Conservation (phyloP, 2,113 vertebrate species). For the Pseudorhombus dupliciocellatus region DNA sequence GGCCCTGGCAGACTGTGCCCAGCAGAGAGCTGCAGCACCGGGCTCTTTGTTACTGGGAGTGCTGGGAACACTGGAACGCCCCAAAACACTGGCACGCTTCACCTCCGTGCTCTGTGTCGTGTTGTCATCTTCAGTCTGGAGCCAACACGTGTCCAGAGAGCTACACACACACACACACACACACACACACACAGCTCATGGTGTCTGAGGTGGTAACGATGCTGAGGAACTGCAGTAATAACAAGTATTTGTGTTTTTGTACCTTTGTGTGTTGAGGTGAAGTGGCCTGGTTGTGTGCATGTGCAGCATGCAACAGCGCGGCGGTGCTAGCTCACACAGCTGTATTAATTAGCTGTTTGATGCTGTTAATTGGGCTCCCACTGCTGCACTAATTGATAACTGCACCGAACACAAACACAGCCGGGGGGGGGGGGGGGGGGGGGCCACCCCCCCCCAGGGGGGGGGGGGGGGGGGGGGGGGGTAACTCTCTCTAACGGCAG, state of each 20-base stretch:
- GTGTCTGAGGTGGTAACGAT: no score
- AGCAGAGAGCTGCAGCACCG: slow-evolving; percentile 52
- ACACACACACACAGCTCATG: no score
- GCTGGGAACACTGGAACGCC: slow-evolving; percentile 61
- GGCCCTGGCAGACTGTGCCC: slow-evolving; percentile 61
- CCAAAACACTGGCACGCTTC: slow-evolving; percentile 55
- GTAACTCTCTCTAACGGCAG: slow-evolving; percentile 62
- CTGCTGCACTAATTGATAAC: slow-evolving; percentile 87
- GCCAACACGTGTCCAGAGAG: no score
- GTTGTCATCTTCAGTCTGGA: no score
- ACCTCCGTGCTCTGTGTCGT: no score
- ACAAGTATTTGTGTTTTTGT: no score
- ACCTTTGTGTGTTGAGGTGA: not conserved
- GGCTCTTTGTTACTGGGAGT: slow-evolving; percentile 48
- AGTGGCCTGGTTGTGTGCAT: not conserved
- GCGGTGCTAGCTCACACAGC: slow-evolving; percentile 71
- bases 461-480: not conserved
- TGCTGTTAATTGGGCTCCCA: slow-evolving; percentile 87
- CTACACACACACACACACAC: no score
- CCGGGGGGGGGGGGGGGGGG: slow-evolving; percentile 17
- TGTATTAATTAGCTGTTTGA: slow-evolving; percentile 88
- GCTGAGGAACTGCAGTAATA: no score
- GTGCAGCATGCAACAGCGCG: slow-evolving; percentile 46
- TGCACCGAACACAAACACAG: slow-evolving; percentile 78
- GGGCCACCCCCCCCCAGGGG: no score